Evolutionary conservation across 2,797 vertebrate species (phyloP), one percentile per base, ranked within the genome.

Genomic region (Propithecus deckenii): DNA sequence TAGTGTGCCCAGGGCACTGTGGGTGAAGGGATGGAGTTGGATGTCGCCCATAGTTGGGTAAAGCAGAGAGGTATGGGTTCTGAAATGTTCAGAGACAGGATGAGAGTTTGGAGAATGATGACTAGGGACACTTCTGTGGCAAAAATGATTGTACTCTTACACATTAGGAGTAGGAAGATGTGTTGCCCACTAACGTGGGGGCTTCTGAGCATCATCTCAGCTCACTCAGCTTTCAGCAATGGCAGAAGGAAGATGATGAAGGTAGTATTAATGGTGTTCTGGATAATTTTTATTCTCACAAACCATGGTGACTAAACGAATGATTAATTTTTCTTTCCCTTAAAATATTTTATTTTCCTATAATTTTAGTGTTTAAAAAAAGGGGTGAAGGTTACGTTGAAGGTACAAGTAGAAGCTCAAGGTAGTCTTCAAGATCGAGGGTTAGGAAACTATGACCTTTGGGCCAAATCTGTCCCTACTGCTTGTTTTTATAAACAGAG

Each of bases 221-320:
- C 12, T 78, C 8, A n/a, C n/a, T 89, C 6, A 25, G 32, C 63
- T 69, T 32, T 93, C 48, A 92, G 35, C 11, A 61, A 0, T 69
- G 46, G 67, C 17, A 75, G 30, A 20, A 94, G 55, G 63, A 90
- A 95, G 15, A 74, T 67, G 28, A 78, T 59, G 22, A 96, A 79
- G 17, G 35, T 46, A 81, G 7, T 35, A 35, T 71, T 80, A 72
- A 41, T 80, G 55, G 32, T 94, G 7, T 32, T 97, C 43, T 95
- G 74, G 63, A 59, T 81, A 86, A 76, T 91, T 94, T 86, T 75
- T 94, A 32, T 94, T 78, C 13, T 95, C 32, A 41, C n/a, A 80
- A 57, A 57, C 41, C 2, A 23, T 50, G 43, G 67, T 89, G 8
- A 48, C 43, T 75, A 88, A 89, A 75, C 65, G 61, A 95, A 46